These are phyloP conservation scores for Ia io DNA, from an alignment of 2,113 vertebrate species.

Conservation along the genomic window DNA sequence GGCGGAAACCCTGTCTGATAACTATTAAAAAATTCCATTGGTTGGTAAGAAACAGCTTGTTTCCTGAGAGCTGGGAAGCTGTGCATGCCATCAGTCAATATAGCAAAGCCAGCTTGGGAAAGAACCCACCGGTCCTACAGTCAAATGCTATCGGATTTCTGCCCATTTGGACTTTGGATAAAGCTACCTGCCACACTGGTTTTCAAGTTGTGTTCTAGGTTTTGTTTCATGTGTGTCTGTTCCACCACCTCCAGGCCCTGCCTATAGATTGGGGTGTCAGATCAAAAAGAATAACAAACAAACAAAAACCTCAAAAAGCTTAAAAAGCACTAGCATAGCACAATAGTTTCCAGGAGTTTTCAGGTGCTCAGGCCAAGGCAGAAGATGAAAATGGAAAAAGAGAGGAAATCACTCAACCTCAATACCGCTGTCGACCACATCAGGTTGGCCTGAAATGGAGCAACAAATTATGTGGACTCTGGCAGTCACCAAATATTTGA, in stretches of 20 bases:
- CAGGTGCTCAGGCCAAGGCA: constrained; percentile 34
- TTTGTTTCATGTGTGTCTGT: not conserved
- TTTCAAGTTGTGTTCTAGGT: not conserved
- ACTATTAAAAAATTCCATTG: constrained; percentile 43
- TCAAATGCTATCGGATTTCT: constrained; percentile 1
- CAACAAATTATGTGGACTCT: constrained; percentile 7
- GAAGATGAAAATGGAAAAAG: constrained; percentile 29
- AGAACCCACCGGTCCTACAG: not conserved
- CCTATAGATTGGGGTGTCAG: not conserved
- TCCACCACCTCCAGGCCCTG: not conserved
- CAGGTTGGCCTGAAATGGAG: constrained; percentile 11
- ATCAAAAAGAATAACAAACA: constrained; percentile 17
- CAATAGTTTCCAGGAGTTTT: constrained; percentile 27
- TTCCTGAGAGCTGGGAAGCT: constrained; percentile 44
- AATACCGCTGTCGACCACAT: not conserved
- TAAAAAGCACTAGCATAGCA: not conserved
- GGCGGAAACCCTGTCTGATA: constrained; percentile 56
- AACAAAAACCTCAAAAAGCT: not conserved
- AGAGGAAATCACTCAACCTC: constrained; percentile 41
- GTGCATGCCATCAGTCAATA: not conserved
- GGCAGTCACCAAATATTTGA: not conserved
- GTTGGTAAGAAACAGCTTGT: constrained; percentile 37
- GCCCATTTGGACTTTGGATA: not conserved
- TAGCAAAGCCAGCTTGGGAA: not conserved
- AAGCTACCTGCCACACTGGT: not conserved